Conservation (phyloP, 2,113 vertebrate genomes). For the Synchiropus splendidus region DNA sequence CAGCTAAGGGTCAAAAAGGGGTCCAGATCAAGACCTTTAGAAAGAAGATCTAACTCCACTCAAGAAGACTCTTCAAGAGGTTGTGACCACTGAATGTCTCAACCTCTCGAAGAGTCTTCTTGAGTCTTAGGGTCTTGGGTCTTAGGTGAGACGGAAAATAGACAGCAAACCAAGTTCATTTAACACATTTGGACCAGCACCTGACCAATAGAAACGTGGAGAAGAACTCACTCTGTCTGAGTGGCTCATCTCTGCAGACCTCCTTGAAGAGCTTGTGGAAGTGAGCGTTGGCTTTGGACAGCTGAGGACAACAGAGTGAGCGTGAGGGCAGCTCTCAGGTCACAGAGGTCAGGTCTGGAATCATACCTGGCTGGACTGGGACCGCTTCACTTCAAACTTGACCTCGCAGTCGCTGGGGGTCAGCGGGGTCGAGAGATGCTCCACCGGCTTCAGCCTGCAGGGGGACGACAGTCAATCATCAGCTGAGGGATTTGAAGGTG, state of each 20-base stretch:
- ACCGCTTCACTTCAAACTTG: conserved; percentile 49
- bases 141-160: too few relatives aligned
- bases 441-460: conserved; percentile 45
- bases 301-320: conserved; percentile 55
- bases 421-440: conserved; percentile 35
- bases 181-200: too few relatives aligned
- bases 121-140: too few relatives aligned
- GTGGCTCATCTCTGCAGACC: conserved; percentile 74
- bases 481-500: too few relatives aligned
- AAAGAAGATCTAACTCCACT: too few relatives aligned
- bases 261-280: conserved; percentile 93
- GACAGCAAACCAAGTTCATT: too few relatives aligned
- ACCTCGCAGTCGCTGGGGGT: conserved; percentile 40
- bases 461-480: not conserved
- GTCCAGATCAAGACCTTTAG: too few relatives aligned
- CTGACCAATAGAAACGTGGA: not conserved
- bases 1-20: too few relatives aligned
- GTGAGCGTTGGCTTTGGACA: conserved; percentile 80
- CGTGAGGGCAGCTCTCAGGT: not conserved
- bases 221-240: conserved; percentile 82
- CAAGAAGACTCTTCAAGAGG: too few relatives aligned
- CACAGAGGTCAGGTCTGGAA: not conserved
- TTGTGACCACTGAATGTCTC: too few relatives aligned
- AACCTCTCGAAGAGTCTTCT: too few relatives aligned
- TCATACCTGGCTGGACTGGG: conserved; percentile 46